A percentile compares a stretch with the other conserved stretches of the same genome.
Evolutionary conservation across 2,888 invertebrate species (phyloP).

Genomic region (Cephonodes hylas): DNA sequence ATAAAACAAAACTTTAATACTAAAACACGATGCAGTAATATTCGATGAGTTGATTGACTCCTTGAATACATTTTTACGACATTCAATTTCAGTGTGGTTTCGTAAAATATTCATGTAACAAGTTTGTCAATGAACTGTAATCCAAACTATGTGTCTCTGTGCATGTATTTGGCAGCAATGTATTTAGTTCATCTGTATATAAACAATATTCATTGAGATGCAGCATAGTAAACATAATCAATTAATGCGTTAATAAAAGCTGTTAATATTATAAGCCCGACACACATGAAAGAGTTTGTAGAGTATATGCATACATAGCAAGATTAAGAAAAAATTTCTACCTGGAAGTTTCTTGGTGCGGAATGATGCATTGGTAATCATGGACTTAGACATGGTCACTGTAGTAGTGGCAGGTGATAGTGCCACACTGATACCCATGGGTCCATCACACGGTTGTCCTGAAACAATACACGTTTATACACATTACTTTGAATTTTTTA

Average conservation of each 20-base stretch:
- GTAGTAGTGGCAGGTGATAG: constrained; percentile 87
- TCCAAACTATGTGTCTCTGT: constrained; percentile 44
- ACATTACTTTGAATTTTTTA: too few species aligned
- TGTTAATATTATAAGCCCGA: not conserved
- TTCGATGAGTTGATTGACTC: not conserved
- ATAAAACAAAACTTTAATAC: not conserved
- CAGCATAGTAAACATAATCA: not conserved
- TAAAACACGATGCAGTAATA: not conserved
- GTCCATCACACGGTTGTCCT: constrained; percentile 89
- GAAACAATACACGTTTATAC: not conserved
- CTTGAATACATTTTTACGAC: not conserved
- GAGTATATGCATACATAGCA: not conserved
- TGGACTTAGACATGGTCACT: constrained; percentile 92
- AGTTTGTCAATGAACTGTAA: constrained; percentile 41
- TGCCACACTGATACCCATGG: constrained; percentile 91
- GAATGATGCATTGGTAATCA: constrained; percentile 99
- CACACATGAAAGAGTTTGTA: not conserved
- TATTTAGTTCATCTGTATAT: constrained; percentile 53
- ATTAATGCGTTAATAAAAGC: not conserved
- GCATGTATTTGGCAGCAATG: constrained; percentile 60
- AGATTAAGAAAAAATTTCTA: constrained; percentile 50
- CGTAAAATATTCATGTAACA: constrained; percentile 25
- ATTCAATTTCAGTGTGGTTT: not conserved
- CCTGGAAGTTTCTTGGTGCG: constrained; percentile 97
- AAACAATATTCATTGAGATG: constrained; percentile 28